These are phyloP conservation scores for Porites lutea DNA, from an alignment of 64 coral and sea anemone species.

Conservation along the genomic window DNA sequence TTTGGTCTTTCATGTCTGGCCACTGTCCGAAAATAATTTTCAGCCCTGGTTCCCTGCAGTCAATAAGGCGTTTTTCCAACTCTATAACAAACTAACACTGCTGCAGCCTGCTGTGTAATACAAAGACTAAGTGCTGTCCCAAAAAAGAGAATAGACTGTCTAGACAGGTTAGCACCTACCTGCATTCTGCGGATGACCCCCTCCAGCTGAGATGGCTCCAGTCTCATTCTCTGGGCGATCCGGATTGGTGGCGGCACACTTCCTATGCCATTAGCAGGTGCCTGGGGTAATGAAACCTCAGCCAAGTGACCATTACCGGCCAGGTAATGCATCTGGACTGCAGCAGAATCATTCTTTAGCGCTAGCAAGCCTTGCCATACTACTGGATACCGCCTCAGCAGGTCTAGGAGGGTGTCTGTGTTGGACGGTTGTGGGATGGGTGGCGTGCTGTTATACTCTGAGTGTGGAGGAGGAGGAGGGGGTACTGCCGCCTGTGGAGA, in stretches of 20 bases:
- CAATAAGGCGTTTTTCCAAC: too few relatives aligned
- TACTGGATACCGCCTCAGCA: constrained; percentile 93
- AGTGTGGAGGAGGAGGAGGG: constrained; percentile 67
- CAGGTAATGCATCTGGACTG: constrained; percentile 98
- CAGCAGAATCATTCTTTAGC: constrained; percentile 94
- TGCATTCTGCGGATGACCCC: constrained; percentile 97
- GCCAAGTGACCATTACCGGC: constrained; percentile 87
- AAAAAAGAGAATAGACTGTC: too few relatives aligned
- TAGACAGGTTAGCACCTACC: constrained; percentile 28
- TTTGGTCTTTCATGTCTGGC: too few relatives aligned
- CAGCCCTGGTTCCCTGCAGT: too few relatives aligned
- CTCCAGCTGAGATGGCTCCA: constrained; percentile 93
- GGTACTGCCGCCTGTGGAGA: constrained; percentile 41
- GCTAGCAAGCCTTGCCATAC: constrained; percentile 96
- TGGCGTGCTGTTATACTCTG: constrained; percentile 56
- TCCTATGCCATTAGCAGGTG: constrained; percentile 53
- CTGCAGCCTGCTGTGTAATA: too few relatives aligned
- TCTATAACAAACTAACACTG: too few relatives aligned
- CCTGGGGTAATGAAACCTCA: constrained; percentile 85
- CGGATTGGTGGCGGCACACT: constrained; percentile 83
- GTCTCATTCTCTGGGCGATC: constrained; percentile 94
- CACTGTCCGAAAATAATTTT: too few relatives aligned
- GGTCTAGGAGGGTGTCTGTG: constrained; percentile 90
- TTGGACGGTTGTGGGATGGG: constrained; percentile 60
- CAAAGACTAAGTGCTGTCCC: too few relatives aligned